Conservation (phyloP, 2,888 invertebrate genomes). For the Cosmopolites sordidus region DNA sequence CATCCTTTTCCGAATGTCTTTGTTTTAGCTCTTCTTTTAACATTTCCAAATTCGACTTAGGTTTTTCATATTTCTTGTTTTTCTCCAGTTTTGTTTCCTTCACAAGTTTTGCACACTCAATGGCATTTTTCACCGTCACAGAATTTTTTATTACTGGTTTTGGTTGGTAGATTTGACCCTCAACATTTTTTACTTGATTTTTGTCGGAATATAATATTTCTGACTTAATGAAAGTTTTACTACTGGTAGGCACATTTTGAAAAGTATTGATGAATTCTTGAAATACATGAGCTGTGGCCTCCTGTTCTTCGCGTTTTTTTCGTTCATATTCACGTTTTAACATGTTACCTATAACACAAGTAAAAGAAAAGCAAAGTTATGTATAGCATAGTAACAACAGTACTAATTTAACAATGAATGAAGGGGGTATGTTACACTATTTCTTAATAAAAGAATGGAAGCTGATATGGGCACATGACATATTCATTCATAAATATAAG, state of each 20-base stretch:
- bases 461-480: no score
- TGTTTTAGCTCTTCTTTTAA: constrained; percentile 96
- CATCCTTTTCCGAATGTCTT: constrained; percentile 89
- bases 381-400: no score
- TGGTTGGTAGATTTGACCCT: constrained; percentile 86
- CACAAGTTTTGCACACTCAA: constrained; percentile 62
- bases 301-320: constrained; percentile 69
- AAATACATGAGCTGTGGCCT: constrained; percentile 84
- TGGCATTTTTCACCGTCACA: constrained; percentile 57
- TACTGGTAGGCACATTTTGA: constrained; percentile 62
- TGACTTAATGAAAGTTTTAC: constrained; percentile 71
- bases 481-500: no score
- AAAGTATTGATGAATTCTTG: constrained; percentile 96
- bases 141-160: constrained; percentile 60
- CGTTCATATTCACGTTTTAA: constrained; percentile 29
- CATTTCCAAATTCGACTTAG: constrained; percentile 92
- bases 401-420: no score
- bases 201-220: constrained; percentile 88
- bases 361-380: no score
- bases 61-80: constrained; percentile 71
- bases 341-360: no score
- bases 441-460: no score
- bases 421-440: no score
- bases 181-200: constrained; percentile 56
- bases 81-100: constrained; percentile 56